Percentiles rank a stretch among this genome's conserved stretches.
phyloP scores from a whole-genome alignment of 2,113 vertebrate species.

The Cisticola juncidis region DNA sequence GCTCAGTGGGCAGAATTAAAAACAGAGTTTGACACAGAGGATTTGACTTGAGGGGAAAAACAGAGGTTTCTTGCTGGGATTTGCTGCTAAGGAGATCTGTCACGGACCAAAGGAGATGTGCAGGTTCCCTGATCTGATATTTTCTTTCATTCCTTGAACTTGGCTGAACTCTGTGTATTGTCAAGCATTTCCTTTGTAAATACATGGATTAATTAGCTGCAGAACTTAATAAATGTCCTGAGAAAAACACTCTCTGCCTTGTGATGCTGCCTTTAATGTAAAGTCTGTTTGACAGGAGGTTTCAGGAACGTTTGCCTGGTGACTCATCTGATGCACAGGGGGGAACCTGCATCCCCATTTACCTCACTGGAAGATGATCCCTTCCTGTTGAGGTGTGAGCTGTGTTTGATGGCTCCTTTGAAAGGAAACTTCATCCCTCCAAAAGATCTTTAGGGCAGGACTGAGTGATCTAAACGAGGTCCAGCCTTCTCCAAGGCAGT shows the following conservation, averaged over 20 bases:
- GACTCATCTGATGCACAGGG: not conserved
- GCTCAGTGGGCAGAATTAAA: not conserved
- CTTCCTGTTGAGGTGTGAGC: not conserved
- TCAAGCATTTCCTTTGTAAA: not conserved
- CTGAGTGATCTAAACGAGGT: not conserved
- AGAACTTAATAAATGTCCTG: not conserved
- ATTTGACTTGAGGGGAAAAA: not conserved
- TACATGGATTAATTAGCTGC: slow-evolving; percentile 14
- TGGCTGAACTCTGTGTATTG: not conserved
- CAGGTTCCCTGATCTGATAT: not conserved
- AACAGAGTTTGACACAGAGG: not conserved
- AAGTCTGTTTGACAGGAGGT: not conserved
- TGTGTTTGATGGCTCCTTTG: not conserved
- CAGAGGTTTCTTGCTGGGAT: not conserved
- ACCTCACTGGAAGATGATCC: not conserved
- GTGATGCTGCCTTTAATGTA: not conserved
- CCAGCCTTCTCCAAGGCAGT: not conserved
- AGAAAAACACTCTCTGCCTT: slow-evolving; percentile 9
- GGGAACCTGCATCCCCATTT: not conserved
- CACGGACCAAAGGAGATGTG: not conserved
- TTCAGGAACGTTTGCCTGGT: not conserved
- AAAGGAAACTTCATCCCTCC: not conserved
- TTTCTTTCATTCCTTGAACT: slow-evolving; percentile 5
- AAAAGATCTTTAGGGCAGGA: not conserved
- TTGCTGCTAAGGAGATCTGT: not conserved